Evolutionary conservation across 2,888 invertebrate species (phyloP).

Genomic region (Leptopilina myrica): DNA sequence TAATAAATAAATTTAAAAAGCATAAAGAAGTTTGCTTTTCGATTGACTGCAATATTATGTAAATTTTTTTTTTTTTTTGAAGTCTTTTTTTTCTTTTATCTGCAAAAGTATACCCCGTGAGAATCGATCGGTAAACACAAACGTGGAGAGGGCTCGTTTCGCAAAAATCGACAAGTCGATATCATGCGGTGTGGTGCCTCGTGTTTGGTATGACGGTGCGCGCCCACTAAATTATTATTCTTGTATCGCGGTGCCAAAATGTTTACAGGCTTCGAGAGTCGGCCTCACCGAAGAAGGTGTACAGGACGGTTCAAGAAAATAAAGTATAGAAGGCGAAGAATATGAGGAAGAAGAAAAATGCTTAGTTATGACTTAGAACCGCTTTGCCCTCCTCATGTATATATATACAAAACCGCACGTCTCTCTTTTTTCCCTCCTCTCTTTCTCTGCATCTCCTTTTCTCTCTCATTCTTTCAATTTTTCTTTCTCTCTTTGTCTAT

Average conservation of each 20-base stretch:
- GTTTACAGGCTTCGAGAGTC: constrained; percentile 64
- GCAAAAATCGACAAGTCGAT: constrained; percentile 64
- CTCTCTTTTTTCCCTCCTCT: neutral
- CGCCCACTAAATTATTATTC: constrained; percentile 68
- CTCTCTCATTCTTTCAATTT: neutral
- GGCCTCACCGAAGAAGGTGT: constrained; percentile 49
- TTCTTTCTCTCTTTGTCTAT: neutral
- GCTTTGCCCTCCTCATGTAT: constrained; percentile 57
- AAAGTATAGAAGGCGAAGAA: constrained; percentile 40
- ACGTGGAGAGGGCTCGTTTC: constrained; percentile 54
- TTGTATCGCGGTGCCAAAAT: constrained; percentile 70
- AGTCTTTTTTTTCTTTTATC: too few relatives aligned
- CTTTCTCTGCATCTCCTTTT: neutral
- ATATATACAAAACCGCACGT: constrained; percentile 45
- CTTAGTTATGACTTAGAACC: constrained; percentile 65
- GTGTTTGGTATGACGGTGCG: constrained; percentile 39
- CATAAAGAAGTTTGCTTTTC: too few relatives aligned
- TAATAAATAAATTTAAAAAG: too few relatives aligned
- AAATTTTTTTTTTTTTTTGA: too few relatives aligned
- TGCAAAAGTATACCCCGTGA: constrained; percentile 48
- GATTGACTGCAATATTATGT: too few relatives aligned
- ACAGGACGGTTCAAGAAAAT: constrained; percentile 37
- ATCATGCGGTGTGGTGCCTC: constrained; percentile 58
- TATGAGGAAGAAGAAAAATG: constrained; percentile 41
- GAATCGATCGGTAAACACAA: constrained; percentile 60